Conservation (phyloP, 2,113 vertebrate genomes). For the Cromileptes altivelis region DNA sequence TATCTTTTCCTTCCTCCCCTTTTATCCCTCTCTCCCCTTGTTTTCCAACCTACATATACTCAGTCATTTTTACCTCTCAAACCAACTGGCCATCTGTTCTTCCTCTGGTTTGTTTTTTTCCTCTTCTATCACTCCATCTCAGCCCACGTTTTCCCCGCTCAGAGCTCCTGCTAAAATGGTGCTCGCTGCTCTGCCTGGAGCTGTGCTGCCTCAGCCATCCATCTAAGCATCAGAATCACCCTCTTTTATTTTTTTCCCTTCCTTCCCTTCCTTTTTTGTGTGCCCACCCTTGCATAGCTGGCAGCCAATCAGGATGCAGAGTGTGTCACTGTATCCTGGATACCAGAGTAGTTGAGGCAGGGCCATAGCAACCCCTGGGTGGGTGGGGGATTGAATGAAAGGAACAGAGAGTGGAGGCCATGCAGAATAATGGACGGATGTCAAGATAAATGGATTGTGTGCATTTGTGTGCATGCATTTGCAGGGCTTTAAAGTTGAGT, state of each 20-base stretch:
- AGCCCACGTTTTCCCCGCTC: constrained; percentile 23
- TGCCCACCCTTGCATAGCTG: constrained; percentile 56
- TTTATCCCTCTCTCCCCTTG: constrained; percentile 20
- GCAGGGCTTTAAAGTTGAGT: background rate
- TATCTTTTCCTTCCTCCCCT: constrained; percentile 20
- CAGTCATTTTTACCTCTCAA: constrained; percentile 11
- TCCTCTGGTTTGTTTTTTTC: background rate
- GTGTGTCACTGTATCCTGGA: constrained; percentile 81
- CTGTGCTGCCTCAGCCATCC: constrained; percentile 71
- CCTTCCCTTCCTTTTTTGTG: constrained; percentile 17
- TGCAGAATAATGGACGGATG: constrained; percentile 57
- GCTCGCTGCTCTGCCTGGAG: constrained; percentile 57
- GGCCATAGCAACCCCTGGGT: constrained; percentile 74
- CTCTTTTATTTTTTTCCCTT: constrained; percentile 52
- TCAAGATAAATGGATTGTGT: constrained; percentile 21
- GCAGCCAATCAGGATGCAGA: constrained; percentile 77
- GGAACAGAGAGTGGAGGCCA: constrained; percentile 46
- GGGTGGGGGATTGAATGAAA: constrained; percentile 33
- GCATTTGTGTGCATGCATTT: background rate
- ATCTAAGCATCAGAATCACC: constrained; percentile 72
- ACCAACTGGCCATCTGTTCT: constrained; percentile 4
- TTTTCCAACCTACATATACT: constrained; percentile 33
- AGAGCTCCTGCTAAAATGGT: constrained; percentile 68
- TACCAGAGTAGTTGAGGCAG: constrained; percentile 78
- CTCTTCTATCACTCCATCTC: background rate